These are phyloP conservation scores for Hylomyscus alleni DNA, from an alignment of 2,797 vertebrate species.

Conservation along the genomic window DNA sequence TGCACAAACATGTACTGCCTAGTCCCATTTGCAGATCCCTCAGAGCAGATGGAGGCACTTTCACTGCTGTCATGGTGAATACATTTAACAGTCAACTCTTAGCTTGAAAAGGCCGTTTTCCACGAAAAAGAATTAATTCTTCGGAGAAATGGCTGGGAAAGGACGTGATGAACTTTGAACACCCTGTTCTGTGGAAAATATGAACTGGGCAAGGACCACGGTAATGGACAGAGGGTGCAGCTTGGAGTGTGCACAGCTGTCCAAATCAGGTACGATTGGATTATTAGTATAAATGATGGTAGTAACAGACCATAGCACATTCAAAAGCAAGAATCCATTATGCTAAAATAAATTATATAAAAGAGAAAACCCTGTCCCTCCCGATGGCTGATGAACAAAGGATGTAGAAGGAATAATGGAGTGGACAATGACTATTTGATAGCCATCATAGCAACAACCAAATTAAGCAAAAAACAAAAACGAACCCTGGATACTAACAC, in stretches of 20 bases:
- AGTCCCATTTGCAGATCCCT: background rate
- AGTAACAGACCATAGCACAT: background rate
- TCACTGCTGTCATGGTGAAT: background rate
- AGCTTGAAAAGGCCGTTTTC: slow-evolving; percentile 9
- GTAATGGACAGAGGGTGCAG: slow-evolving; percentile 6
- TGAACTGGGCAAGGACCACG: background rate
- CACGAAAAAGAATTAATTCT: slow-evolving; percentile 1
- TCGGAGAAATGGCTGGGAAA: slow-evolving; percentile 29
- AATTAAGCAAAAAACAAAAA: slow-evolving; percentile 14
- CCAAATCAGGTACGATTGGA: slow-evolving; percentile 9
- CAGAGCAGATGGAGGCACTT: background rate
- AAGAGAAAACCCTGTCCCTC: background rate
- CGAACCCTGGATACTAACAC: background rate
- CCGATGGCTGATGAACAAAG: background rate
- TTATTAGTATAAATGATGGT: background rate
- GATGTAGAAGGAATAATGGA: background rate
- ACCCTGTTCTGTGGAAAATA: slow-evolving; percentile 50
- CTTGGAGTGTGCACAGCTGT: background rate
- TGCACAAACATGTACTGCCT: background rate
- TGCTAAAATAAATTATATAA: slow-evolving; percentile 27
- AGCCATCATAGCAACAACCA: background rate
- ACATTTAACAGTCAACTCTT: slow-evolving; percentile 11
- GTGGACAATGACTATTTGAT: slow-evolving; percentile 23
- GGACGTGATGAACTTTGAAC: background rate
- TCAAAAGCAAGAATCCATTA: background rate